Evolutionary conservation across 2,797 vertebrate species (phyloP).

Genomic region (Psittacula echo): DNA sequence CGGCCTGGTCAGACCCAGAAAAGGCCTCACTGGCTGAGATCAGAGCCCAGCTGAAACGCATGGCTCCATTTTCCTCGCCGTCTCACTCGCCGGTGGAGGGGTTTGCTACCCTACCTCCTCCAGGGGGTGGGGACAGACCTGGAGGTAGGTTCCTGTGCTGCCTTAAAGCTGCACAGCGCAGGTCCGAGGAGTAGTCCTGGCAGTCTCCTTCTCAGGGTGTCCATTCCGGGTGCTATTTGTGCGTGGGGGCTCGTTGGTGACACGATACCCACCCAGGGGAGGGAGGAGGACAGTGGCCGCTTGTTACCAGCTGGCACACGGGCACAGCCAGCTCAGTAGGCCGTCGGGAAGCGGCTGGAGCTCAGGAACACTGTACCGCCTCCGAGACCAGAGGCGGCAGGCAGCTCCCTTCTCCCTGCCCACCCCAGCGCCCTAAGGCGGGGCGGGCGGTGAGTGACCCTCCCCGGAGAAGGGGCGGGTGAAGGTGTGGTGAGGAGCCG

Average conservation of each 20-base stretch:
- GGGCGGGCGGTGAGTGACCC: not conserved
- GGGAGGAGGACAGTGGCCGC: not conserved
- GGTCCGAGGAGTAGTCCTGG: rapidly evolving
- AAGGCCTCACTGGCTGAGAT: not conserved
- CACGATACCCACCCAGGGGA: not conserved
- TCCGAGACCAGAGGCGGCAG: rapidly evolving
- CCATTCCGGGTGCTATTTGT: rapidly evolving
- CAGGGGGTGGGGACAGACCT: rapidly evolving
- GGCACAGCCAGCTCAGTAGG: not conserved
- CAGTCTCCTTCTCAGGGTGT: rapidly evolving
- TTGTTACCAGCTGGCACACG: too few species aligned
- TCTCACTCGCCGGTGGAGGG: rapidly evolving
- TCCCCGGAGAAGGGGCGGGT: not conserved
- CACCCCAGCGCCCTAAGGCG: not conserved
- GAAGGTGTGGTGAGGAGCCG: not conserved
- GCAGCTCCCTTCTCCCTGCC: too few species aligned
- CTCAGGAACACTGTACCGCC: rapidly evolving
- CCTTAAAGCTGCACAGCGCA: rapidly evolving
- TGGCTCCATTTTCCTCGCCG: rapidly evolving
- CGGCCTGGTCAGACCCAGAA: rapidly evolving
- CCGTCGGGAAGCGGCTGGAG: not conserved
- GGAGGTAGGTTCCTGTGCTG: too few species aligned
- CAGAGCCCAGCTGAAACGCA: not conserved
- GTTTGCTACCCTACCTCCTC: rapidly evolving
- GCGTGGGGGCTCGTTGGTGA: not conserved